These are phyloP conservation scores for Drosophila meridionalis DNA, from an alignment of 2,888 invertebrate species.

Conservation along the genomic window DNA sequence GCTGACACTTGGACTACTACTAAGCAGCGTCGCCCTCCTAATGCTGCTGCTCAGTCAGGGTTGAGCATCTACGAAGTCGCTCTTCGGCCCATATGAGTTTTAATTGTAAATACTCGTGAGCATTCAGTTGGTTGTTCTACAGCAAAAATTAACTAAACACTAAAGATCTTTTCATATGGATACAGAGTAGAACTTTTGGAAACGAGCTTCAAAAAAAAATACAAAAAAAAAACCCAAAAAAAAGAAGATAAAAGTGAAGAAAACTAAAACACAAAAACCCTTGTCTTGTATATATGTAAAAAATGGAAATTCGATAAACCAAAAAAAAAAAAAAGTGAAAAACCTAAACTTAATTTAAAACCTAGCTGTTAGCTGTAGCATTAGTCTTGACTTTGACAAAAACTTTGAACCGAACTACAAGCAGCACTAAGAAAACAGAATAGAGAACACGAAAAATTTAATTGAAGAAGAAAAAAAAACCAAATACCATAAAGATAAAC, in stretches of 20 bases:
- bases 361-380: constrained; percentile 68
- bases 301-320: constrained; percentile 56
- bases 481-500: constrained; percentile 53
- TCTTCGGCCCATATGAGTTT: constrained; percentile 45
- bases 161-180: constrained; percentile 11
- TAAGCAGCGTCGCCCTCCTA: constrained; percentile 7
- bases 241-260: constrained; percentile 17
- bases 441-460: constrained; percentile 33
- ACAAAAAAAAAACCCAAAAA: constrained; percentile 8
- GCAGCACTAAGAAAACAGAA: constrained; percentile 25
- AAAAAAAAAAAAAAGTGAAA: not conserved
- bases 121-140: constrained; percentile 51
- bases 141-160: constrained; percentile 29
- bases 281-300: constrained; percentile 75
- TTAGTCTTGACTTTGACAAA: constrained; percentile 68
- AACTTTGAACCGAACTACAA: constrained; percentile 24
- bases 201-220: constrained; percentile 69
- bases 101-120: constrained; percentile 67
- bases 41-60: constrained; percentile 40
- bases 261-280: constrained; percentile 32
- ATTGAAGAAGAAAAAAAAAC: constrained; percentile 18
- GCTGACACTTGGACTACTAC: constrained; percentile 7
- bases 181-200: constrained; percentile 52
- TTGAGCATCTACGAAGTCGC: constrained; percentile 12
- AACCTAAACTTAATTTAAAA: constrained; percentile 57